phyloP scores from a whole-genome alignment of 2,797 vertebrate species.

The Triplophysa bombifrons region DNA sequence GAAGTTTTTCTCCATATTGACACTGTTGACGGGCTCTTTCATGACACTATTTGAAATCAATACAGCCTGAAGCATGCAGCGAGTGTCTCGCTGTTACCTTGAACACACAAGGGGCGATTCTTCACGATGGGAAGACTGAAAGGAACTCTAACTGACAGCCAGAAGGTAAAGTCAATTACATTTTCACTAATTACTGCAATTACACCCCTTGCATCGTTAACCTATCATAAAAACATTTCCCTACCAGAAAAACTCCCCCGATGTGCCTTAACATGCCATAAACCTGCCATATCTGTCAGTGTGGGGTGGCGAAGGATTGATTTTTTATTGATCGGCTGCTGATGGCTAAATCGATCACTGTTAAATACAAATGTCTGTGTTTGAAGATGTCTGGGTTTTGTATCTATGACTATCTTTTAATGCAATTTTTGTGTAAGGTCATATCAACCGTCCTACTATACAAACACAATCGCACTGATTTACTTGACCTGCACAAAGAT shows the following conservation, averaged over 20 bases:
- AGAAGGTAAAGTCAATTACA: conserved; percentile 39
- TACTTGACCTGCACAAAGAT: neutral
- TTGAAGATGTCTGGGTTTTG: neutral
- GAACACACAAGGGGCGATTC: neutral
- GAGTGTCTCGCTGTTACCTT: conserved; percentile 16
- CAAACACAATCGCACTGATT: neutral
- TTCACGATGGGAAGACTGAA: neutral
- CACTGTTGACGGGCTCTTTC: conserved; percentile 26
- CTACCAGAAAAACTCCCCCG: neutral
- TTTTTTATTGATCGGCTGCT: conserved; percentile 17
- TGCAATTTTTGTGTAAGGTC: neutral
- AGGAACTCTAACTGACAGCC: conserved; percentile 36
- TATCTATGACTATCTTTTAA: neutral
- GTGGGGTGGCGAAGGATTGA: neutral
- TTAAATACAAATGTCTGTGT: neutral
- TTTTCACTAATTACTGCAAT: conserved; percentile 38
- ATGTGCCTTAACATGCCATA: conserved; percentile 25
- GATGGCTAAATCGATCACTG: conserved; percentile 17
- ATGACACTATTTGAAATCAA: conserved; percentile 43
- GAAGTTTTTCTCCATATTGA: conserved; percentile 25
- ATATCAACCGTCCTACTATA: neutral
- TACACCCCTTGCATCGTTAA: conserved; percentile 24
- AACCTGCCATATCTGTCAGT: conserved; percentile 17
- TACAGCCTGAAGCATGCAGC: conserved; percentile 23
- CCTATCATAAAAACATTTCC: conserved; percentile 40